A percentile compares a stretch with the other conserved stretches of the same genome.
Evolutionary conservation across 2,113 vertebrate species (phyloP).

Genomic region (Nannospalax galili): DNA sequence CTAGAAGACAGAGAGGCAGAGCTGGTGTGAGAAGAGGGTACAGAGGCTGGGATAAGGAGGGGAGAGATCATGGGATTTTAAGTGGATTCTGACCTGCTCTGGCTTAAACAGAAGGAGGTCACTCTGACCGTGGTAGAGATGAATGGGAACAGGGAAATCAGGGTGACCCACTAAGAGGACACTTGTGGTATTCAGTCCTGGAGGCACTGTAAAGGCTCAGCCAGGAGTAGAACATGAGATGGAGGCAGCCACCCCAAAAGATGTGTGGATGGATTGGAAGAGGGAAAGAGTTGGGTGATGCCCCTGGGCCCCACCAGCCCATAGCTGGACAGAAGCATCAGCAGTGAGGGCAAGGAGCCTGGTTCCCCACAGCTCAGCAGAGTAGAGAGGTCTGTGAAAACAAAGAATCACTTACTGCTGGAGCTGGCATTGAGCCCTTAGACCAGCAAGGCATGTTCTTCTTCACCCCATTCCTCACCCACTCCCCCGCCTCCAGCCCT

Average conservation of each 20-base stretch:
- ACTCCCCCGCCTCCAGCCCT: neutral
- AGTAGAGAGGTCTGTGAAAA: neutral
- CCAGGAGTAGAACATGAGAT: neutral
- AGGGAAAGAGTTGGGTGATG: neutral
- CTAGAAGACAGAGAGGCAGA: neutral
- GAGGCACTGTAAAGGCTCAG: neutral
- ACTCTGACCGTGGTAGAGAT: neutral
- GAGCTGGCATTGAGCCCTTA: neutral
- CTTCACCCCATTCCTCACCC: too few species aligned
- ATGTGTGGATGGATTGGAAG: neutral
- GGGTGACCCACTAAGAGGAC: neutral
- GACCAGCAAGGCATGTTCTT: neutral
- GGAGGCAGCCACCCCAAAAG: neutral
- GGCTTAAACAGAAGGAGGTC: neutral
- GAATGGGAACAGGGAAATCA: neutral
- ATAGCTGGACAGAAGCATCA: neutral
- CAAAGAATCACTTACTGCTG: neutral
- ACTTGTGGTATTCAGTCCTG: neutral
- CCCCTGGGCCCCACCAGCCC: neutral
- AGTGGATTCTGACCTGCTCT: neutral
- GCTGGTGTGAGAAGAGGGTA: too few species aligned
- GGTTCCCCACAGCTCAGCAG: neutral
- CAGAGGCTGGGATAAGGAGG: neutral
- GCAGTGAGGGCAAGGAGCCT: neutral
- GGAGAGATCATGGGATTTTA: neutral